Percentiles rank a stretch among this genome's conserved stretches.
phyloP scores from a whole-genome alignment of 2,113 vertebrate species.

The Arizona elegans region DNA sequence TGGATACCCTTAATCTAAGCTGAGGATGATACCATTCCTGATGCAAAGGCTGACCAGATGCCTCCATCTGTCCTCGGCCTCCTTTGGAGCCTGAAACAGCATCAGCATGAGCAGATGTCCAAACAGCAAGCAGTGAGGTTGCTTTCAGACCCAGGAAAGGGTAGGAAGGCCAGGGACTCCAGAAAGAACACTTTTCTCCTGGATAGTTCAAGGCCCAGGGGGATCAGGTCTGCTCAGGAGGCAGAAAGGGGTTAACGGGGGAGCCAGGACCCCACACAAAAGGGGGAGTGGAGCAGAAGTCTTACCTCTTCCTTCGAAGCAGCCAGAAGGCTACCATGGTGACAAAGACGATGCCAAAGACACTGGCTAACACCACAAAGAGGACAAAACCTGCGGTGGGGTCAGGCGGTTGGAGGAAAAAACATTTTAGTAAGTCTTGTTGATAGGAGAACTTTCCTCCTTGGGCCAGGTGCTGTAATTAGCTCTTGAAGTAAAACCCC shows the following conservation, averaged over 20 bases:
- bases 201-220: not conserved
- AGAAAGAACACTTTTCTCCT: not conserved
- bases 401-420: slow-evolving; percentile 38
- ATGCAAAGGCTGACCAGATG: not conserved
- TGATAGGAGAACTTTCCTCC: not conserved
- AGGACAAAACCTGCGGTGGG: slow-evolving; percentile 75
- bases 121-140: not conserved
- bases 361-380: slow-evolving; percentile 66
- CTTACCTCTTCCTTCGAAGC: slow-evolving; percentile 79
- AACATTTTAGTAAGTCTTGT: not conserved
- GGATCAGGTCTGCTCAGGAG: not conserved
- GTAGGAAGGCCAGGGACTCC: not conserved
- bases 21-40: not conserved
- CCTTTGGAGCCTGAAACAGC: not conserved
- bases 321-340: slow-evolving; percentile 71
- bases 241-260: not conserved
- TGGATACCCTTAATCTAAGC: not conserved
- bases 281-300: not conserved
- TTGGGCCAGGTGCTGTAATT: not conserved
- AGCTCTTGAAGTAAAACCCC: not conserved
- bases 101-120: not conserved
- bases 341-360: slow-evolving; percentile 71
- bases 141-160: not conserved
- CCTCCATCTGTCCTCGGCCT: not conserved
- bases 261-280: not conserved